Evolutionary conservation across 1,140 invertebrate species (phyloP), one percentile per base, ranked within the genome.

Genomic region (Telenomus remus): DNA sequence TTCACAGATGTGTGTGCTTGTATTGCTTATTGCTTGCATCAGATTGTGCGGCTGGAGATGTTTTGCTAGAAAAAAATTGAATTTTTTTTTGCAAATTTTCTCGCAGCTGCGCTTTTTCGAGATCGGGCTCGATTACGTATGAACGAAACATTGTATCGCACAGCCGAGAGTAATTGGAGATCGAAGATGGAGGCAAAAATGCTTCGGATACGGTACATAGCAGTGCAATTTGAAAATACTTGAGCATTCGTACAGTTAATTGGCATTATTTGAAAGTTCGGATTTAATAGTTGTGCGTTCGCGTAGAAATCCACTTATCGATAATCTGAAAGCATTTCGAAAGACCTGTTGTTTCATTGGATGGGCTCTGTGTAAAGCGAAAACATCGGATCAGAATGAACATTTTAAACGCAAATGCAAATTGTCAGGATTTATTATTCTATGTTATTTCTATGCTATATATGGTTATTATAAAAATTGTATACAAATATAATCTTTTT

Each of bases 21-120:
- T 84, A 85, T 85, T 87, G 83, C 83, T 86, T 85, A 83, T 85
- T 85, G 76, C 80, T 85, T 85, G 76, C 78, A 79, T 76, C 60
- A 34, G 60, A 78, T 79, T 79, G 60, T 71, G 63, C 46, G 46
- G 39, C 39, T 48, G 60, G 64, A 65, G 69, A 70, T 43, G 44
- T 63, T 64, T 50, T 10, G 65, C 60, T 59, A 27, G 2, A 27
- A 27, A 27, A 64, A 73, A 73, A 79, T 49, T 34, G 47, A 39
- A 37, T 33, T 35, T 47, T n/a, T n/a, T n/a, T n/a, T 42, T 43
- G 57, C 11, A 46, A 39, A 11, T 4, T n/a, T 42, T 51, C 66
- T 71, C 35, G 47, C 49, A 46, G 47, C 42, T 51, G 37, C 56
- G 57, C 54, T 39, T 71, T 75, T 75, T 70, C 54, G 59, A 43